Evolutionary conservation across 2,797 vertebrate genomes (phyloP), one percentile per base, ranked within the genome.

Genomic region (Percopsis omiscomaycus): DNA sequence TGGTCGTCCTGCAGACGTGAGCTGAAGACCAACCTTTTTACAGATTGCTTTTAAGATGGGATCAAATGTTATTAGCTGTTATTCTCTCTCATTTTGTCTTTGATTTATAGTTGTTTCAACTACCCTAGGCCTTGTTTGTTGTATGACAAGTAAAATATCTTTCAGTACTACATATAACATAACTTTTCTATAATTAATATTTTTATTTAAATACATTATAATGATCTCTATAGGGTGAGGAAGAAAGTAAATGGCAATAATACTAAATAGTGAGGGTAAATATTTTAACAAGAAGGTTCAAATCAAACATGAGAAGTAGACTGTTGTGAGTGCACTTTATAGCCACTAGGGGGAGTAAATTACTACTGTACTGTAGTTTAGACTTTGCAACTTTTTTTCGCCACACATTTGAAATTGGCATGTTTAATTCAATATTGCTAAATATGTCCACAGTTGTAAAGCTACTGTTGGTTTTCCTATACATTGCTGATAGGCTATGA

Each of bases 261-360:
- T 28, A 11, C 8, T 52, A 27, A 16, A 16, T 16, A 6, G 16
- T 9, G 16, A 52, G 50, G 9, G 37, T 52, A 14, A 28, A 27
- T 15, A 12, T 29, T 59, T 12, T 12, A 48, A 1, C 4, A 56
- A 44, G n/a, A 22, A 22, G n/a, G 44, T 42, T 51, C 16, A 45
- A 11, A 51, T 3, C 9, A 37, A 63, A 8, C n/a, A 53, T 30
- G 1, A 1, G 48, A 27, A 15, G 22, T 14, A 46, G 42, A 15
- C 14, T 3, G 51, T 50, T 27, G 14, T 59, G 42, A 72, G 2
- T 71, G 6, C 61, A 51, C 3, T 15, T 0, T 15, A 30, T 69
- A 44, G 65, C 84, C 89, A 85, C 68, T 1, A 84, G 83, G 68
- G 66, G 73, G 86, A 42, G 84, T 44, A 37, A 69, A 30, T 59